Evolutionary conservation across 2,797 vertebrate species (phyloP).

Genomic region (Danio tinwini): DNA sequence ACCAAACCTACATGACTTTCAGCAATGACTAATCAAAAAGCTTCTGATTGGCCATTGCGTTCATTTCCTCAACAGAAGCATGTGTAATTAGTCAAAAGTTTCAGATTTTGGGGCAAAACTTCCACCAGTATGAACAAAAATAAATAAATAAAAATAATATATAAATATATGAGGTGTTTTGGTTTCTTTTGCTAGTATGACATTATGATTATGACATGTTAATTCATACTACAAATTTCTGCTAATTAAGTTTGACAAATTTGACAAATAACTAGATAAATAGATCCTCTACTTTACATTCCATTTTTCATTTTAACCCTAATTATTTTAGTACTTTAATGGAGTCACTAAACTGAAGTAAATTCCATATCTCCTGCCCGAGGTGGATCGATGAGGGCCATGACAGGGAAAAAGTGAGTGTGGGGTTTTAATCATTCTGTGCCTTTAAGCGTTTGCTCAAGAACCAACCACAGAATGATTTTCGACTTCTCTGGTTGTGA

Average conservation of each 20-base stretch:
- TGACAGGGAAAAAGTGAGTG: conserved; percentile 30
- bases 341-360: background rate
- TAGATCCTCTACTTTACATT: background rate
- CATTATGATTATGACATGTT: background rate
- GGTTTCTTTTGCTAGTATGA: background rate
- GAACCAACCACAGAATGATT: conserved; percentile 18
- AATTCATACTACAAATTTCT: conserved; percentile 17
- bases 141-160: too few relatives aligned
- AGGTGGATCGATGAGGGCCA: background rate
- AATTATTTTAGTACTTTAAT: background rate
- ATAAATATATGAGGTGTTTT: background rate
- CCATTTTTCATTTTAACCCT: background rate
- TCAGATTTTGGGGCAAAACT: too few relatives aligned
- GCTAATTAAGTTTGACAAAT: conserved; percentile 8
- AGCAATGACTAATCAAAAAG: too few relatives aligned
- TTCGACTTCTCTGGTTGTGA: conserved; percentile 33
- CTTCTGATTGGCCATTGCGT: too few relatives aligned
- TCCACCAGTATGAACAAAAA: too few relatives aligned
- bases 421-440: conserved; percentile 25
- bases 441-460: conserved; percentile 44
- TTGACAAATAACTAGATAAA: background rate
- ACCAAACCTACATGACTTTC: too few relatives aligned
- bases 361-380: conserved; percentile 22
- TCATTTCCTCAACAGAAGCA: too few relatives aligned
- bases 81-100: too few relatives aligned